Evolutionary conservation across 2,888 invertebrate genomes (phyloP), one percentile per base, ranked within the genome.

Genomic region (Diaphora mendica): DNA sequence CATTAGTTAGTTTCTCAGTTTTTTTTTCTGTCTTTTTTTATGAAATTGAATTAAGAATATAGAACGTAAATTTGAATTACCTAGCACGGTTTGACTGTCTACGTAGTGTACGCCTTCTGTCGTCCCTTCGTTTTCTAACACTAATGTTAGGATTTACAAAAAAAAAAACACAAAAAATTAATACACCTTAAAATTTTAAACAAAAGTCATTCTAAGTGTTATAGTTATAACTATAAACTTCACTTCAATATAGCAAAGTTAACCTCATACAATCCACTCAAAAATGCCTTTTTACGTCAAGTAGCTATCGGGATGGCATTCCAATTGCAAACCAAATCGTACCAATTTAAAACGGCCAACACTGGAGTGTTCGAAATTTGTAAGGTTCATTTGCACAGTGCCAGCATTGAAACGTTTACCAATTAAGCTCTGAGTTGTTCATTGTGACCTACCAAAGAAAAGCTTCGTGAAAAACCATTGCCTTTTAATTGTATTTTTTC

Each of bases 241-340:
- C n/a, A n/a, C 3, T 20, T 59, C 26, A 59, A 26, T 26, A 26
- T 26, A 26, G 15, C 26, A 26, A 26, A 0, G 59, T 59, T 0
- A 59, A 62, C 44, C 62, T 62, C 64, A 67, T 62, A 67, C 68
- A 71, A 55, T 68, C 26, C 42, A 65, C 55, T 42, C 64, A 59
- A 51, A 65, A 71, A 70, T 8, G 59, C 33, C 30, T 48, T 65
- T 64, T 39, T 20, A 42, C 51, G 65, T 75, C 59, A 71, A 71
- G 71, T 33, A 71, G 17, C 51, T 3, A 59, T 71, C 67, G n/a
- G 59, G 33, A 64, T 64, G 71, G 64, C 71, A 68, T 69, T 68
- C 68, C 74, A 71, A 75, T 74, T 71, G 68, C 68, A 59, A 64
- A 65, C 65, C 68, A 65, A 71, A 71, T 64, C 59, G 73, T 17